Conservation (phyloP, 1,140 invertebrate species). For the Temnothorax nylanderi region DNA sequence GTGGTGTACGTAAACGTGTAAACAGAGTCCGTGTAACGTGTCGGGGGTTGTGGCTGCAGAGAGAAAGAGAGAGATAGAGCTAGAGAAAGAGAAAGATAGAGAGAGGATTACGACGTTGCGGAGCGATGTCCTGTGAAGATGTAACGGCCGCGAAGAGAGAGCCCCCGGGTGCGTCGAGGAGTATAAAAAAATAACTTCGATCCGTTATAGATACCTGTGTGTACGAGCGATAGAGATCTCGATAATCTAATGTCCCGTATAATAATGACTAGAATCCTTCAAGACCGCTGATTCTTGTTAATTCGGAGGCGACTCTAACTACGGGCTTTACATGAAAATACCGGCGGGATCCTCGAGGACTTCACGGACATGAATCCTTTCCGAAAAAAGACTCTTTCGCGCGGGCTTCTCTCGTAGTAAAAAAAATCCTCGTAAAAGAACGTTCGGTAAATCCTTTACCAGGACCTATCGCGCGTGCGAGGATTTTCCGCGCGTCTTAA, state of each 20-base stretch:
- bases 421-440: neutral
- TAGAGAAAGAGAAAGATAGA: neutral
- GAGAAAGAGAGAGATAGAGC: conserved; percentile 5
- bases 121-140: conserved; percentile 19
- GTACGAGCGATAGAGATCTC: conserved; percentile 36
- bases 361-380: neutral
- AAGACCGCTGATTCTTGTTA: conserved; percentile 38
- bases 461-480: neutral
- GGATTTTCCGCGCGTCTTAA: neutral
- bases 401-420: neutral
- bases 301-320: conserved; percentile 17
- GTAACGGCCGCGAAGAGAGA: conserved; percentile 22
- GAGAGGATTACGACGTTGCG: neutral
- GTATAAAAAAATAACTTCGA: conserved; percentile 60
- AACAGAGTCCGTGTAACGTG: conserved; percentile 69
- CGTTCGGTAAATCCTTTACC: neutral
- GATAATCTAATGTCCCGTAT: conserved; percentile 55
- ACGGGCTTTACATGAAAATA: conserved; percentile 5
- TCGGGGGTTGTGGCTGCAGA: conserved; percentile 12
- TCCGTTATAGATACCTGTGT: conserved; percentile 45
- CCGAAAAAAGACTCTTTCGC: neutral
- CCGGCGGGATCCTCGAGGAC: neutral
- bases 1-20: conserved; percentile 65
- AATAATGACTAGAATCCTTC: conserved; percentile 70
- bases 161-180: conserved; percentile 21